Percentiles rank a stretch among this genome's conserved stretches.
Evolutionary conservation across 1,140 invertebrate species (phyloP).

Genomic region (Orius insidiosus): DNA sequence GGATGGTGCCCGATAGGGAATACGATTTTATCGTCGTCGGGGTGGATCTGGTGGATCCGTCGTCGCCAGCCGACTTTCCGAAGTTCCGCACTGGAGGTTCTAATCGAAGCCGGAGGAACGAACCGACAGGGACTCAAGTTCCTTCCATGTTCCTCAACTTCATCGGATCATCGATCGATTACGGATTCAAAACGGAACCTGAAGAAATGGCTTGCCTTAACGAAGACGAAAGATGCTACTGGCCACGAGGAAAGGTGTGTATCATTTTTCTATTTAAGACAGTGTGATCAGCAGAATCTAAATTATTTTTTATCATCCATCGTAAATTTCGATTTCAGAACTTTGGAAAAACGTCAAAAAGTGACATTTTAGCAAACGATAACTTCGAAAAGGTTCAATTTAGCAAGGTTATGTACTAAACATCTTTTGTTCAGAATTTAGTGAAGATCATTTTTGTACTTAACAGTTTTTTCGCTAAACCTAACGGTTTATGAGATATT

Average conservation of each 20-base stretch:
- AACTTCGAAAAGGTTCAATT: no score
- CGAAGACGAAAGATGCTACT: constrained; percentile 55
- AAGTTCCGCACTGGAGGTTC: constrained; percentile 54
- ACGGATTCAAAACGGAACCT: constrained; percentile 70
- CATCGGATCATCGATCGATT: constrained; percentile 66
- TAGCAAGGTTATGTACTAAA: no score
- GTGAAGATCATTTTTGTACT: no score
- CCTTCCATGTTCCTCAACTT: constrained; percentile 74
- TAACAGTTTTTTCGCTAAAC: no score
- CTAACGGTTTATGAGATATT: no score
- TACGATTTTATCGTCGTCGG: constrained; percentile 80
- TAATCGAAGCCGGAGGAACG: constrained; percentile 69
- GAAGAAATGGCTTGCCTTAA: constrained; percentile 67
- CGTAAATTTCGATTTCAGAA: no score
- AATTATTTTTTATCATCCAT: no score
- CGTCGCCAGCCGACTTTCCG: constrained; percentile 49
- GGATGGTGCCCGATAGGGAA: constrained; percentile 38
- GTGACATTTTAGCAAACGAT: no score
- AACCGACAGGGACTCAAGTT: constrained; percentile 65
- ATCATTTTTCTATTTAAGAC: no score
- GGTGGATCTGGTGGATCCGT: constrained; percentile 67
- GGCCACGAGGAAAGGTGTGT: constrained; percentile 63
- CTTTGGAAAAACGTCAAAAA: no score
- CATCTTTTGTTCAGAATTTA: no score
- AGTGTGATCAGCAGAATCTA: no score